Evolutionary conservation across 2,113 vertebrate genomes (phyloP).

Genomic region (Silurus meridionalis): DNA sequence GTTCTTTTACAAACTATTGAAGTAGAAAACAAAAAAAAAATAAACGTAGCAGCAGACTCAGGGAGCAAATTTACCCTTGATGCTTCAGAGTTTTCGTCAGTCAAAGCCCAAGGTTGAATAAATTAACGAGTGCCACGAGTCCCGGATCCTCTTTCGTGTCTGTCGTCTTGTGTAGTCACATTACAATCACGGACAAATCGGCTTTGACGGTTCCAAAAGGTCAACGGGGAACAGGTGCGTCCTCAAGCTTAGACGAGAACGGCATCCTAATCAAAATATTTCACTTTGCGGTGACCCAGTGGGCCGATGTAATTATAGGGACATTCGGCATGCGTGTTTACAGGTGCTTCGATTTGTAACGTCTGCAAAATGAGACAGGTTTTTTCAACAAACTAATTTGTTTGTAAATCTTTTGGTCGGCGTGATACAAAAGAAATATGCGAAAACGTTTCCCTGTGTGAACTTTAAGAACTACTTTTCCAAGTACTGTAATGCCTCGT

Average conservation of each 20-base stretch:
- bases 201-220: constrained; percentile 54
- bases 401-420: neutral
- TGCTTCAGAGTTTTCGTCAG: neutral
- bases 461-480: neutral
- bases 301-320: neutral
- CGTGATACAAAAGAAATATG: too few species aligned
- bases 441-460: too few species aligned
- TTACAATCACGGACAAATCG: constrained; percentile 65
- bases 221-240: constrained; percentile 57
- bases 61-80: neutral
- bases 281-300: neutral
- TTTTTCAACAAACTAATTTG: neutral
- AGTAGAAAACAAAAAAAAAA: too few species aligned
- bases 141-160: constrained; percentile 14
- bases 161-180: constrained; percentile 42
- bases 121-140: constrained; percentile 12
- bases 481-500: too few species aligned
- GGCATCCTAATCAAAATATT: constrained; percentile 48
- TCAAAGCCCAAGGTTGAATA: constrained; percentile 19
- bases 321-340: neutral
- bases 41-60: neutral
- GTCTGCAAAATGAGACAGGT: neutral
- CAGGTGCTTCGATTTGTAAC: neutral
- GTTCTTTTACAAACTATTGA: neutral
- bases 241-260: constrained; percentile 60